Evolutionary conservation across 1,140 invertebrate species (phyloP).

Genomic region (Mamestra configurata): DNA sequence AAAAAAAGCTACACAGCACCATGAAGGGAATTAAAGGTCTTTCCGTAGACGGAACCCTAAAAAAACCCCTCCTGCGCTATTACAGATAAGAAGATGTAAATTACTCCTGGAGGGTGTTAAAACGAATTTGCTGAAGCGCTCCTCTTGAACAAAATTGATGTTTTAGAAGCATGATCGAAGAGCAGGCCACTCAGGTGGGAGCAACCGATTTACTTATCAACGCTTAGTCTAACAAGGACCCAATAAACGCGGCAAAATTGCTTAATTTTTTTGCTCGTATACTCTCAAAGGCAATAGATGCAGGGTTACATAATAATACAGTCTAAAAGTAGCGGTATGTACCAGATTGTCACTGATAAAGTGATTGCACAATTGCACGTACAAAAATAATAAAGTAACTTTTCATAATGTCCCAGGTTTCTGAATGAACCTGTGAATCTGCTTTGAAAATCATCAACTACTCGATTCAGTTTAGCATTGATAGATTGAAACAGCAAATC

Average conservation of each 20-base stretch:
- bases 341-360: too few relatives aligned
- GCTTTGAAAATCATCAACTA: too few relatives aligned
- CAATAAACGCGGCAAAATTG: not conserved
- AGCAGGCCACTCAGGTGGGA: constrained; percentile 16
- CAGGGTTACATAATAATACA: too few relatives aligned
- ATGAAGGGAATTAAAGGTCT: constrained; percentile 15
- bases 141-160: constrained; percentile 76
- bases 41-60: constrained; percentile 48
- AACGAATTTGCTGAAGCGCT: constrained; percentile 68
- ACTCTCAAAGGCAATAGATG: too few relatives aligned
- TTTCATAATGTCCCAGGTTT: too few relatives aligned
- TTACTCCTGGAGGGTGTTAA: constrained; percentile 65
- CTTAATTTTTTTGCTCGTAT: constrained; percentile 15
- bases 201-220: constrained; percentile 29
- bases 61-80: constrained; percentile 61
- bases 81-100: constrained; percentile 73
- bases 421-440: too few relatives aligned
- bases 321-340: too few relatives aligned
- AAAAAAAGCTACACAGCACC: not conserved
- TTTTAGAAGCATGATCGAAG: constrained; percentile 52
- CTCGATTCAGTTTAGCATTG: too few relatives aligned
- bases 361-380: too few relatives aligned
- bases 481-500: too few relatives aligned
- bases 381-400: too few relatives aligned
- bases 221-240: not conserved